Evolutionary conservation across 2,888 invertebrate genomes (phyloP), one percentile per base, ranked within the genome.

Genomic region (Epicampocera succincta): DNA sequence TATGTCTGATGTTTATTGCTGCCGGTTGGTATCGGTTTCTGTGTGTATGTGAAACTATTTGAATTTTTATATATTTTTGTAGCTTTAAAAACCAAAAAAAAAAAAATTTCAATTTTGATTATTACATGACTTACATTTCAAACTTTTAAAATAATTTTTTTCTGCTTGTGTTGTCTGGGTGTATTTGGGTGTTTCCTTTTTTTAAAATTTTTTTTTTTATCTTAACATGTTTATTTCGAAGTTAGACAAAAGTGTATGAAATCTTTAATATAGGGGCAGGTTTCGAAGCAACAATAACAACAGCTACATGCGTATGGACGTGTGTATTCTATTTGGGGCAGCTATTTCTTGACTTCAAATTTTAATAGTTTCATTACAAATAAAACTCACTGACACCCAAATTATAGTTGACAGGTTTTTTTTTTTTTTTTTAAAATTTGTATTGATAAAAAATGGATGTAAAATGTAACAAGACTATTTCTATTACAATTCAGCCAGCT

Each of bases 61-160:
- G 29, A 29, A 19, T 42, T 29, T 50, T 25, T 48, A n/a, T 61
- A 4, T 46, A 3, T 46, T 8, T 65, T 61, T 17, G 46, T 54
- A 25, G 52, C 17, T 44, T 9, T 38, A 40, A 33, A 33, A 29
- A 58, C 13, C 9, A 63, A 63, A 74, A 65, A 44, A 42, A 60
- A 69, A 77, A 58, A 33, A 33, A 33, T 33, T 58, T 71, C 33
- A 68, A 68, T 73, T 79, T 73, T 79, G 29, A 54, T 79, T 73
- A 73, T 61, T 54, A 79, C 68, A 74, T 80, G 68, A 80, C 79
- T 74, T 74, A 74, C 46, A 74, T 80, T 69, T 69, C 21, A 68
- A 80, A 68, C 40, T 68, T 21, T 38, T 38, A 66, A 46, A 33
- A 60, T 73, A 38, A 56, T 1, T 61, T 54, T 44, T 54, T 60